Base-by-base conservation (phyloP, 2,113 vertebrate genomes). In the Heteronetta atricapilla region DNA sequence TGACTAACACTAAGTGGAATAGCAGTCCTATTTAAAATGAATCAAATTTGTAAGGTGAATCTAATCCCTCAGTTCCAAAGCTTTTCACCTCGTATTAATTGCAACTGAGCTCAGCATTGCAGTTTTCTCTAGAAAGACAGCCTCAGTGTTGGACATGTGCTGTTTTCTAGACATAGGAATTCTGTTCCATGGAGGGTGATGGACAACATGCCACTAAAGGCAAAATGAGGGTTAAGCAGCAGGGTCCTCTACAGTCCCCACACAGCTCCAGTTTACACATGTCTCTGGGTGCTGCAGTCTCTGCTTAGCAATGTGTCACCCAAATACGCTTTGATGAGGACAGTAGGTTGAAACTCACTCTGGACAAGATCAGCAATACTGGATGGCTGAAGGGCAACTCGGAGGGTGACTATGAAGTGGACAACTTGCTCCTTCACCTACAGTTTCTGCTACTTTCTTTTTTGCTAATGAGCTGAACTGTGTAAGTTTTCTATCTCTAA, bases 381-480 rank as follows among this genome's bases (percentile, higher is more conserved):
- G 69, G 40, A n/a, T 59, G 82, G 59, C 42, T 84, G 64, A 48
- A 34, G 67, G 89, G 52, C 82, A 91, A 40, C 64, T 28, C 2
- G 0, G 13, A 58, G 44, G 18, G 33, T 0, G 4, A 29, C 59
- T 72, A 1, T 46, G 18, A 31, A 48, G 78, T 29, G 55, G 38
- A 42, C 38, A 8, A 7, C 12, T 33, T 77, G 25, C 33, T 82
- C 62, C 87, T 81, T 92, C 76, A 67, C 33, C 53, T 29, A 2
- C 22, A 36, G 36, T 59, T 75, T 60, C 62, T 82, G 36, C 38
- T 38, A 19, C 21, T 25, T 75, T 2, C 8, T 52, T n/a, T 25
- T 82, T 44, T 85, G 36, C 56, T 53, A 69, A 69, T 50, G 64
- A 93, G 64, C 72, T 67, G 36, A 53, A 29, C 52, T 66, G 36